These are phyloP conservation scores for Ceramica pisi DNA, from an alignment of 2,888 invertebrate genomes.

Conservation along the genomic window DNA sequence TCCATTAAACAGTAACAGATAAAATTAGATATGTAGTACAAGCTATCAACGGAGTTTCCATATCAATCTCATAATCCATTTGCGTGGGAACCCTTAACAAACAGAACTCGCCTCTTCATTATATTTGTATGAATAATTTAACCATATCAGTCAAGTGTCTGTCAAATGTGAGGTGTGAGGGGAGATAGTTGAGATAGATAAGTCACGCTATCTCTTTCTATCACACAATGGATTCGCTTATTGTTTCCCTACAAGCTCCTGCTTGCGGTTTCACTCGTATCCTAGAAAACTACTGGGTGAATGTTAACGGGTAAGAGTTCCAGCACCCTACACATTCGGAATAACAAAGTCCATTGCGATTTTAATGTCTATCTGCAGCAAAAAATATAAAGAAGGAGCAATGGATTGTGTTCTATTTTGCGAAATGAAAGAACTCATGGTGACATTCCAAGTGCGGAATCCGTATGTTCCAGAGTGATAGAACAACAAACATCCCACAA, in stretches of 20 bases:
- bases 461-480: neutral
- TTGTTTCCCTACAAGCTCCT: neutral
- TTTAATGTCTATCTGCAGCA: no score
- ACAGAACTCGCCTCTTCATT: constrained; percentile 49
- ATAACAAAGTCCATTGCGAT: no score
- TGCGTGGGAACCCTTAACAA: constrained; percentile 52
- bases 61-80: constrained; percentile 54
- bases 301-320: no score
- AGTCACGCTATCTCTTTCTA: constrained; percentile 42
- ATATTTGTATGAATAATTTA: constrained; percentile 60
- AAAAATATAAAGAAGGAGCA: no score
- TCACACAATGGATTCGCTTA: constrained; percentile 13
- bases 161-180: constrained; percentile 52
- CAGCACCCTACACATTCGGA: no score
- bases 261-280: neutral
- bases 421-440: neutral
- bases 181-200: constrained; percentile 56
- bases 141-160: constrained; percentile 62
- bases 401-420: neutral
- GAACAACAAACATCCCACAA: neutral
- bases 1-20: constrained; percentile 24
- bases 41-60: constrained; percentile 32
- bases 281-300: neutral
- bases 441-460: neutral
- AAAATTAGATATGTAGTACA: constrained; percentile 27